Base-by-base conservation (phyloP, 2,888 invertebrate genomes). In the Bugulina stolonifera region DNA sequence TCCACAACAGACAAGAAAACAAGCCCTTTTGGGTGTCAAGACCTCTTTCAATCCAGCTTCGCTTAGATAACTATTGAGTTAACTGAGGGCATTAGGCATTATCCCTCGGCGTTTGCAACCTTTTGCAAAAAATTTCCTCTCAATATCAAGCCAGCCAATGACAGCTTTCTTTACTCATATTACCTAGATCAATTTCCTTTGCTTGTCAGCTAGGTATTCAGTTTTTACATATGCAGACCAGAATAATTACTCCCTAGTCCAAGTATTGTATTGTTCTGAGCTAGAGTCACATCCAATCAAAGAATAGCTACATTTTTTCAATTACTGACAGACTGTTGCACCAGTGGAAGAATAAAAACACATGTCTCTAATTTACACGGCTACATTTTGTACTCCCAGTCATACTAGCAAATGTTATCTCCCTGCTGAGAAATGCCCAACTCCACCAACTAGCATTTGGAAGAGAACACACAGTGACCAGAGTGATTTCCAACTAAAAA, bases 61-160 rank as follows among this genome's bases (percentile, higher is more conserved):
- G n/a, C 64, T 27, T 64, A 32, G 64, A 64, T 64, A 64, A 64
- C 25, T 32, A 64, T 34, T 32, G 5, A 27, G 18, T 27, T 25
- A 22, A 64, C 64, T 64, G 64, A 64, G 18, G n/a, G n/a, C n/a
- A n/a, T 14, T 29, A 14, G 10, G 10, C 10, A 14, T 29, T 14
- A 27, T 32, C 5, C 3, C 64, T 1, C 18, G 27, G 64, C 64
- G 2, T 29, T 64, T 32, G 64, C 27, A 32, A 32, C 34, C 32
- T 32, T 22, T 14, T 64, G 64, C 64, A 64, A 64, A 64, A 64
- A 64, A 64, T 64, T 64, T 64, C 64, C 64, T 64, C 25, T 27
- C 32, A 25, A 64, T 29, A 32, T 64, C 5, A 27, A 14, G 18
- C 18, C 64, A 64, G 64, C 64, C 64, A 64, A 64, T 64, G 64